These are phyloP conservation scores for Penelope pileata DNA, from an alignment of 2,113 vertebrate genomes.

Conservation along the genomic window DNA sequence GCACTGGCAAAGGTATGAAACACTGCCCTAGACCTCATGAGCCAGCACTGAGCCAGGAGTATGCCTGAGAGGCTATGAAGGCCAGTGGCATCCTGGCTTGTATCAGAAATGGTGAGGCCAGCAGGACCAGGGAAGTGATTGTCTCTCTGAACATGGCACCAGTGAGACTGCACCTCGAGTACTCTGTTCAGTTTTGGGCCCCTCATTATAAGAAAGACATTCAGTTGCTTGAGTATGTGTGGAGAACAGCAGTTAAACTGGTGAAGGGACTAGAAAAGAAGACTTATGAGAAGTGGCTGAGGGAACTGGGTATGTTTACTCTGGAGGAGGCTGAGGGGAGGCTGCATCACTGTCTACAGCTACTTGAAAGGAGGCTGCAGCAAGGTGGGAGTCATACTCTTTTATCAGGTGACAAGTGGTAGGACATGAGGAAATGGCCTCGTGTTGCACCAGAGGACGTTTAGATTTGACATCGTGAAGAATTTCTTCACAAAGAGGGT, in stretches of 20 bases:
- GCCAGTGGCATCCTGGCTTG: neutral
- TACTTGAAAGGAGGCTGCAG: neutral
- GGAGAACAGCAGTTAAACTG: neutral
- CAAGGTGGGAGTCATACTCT: neutral
- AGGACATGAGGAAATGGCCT: neutral
- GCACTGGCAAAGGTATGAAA: neutral
- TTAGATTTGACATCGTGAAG: neutral
- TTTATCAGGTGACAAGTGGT: neutral
- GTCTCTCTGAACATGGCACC: neutral
- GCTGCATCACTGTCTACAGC: too few species aligned
- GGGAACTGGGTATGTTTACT: neutral
- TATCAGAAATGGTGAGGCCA: neutral
- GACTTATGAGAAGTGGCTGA: neutral
- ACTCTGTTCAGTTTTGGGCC: neutral
- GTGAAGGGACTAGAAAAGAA: neutral
- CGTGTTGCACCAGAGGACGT: neutral
- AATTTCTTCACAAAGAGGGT: neutral
- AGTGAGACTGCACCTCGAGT: neutral
- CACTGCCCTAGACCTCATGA: neutral
- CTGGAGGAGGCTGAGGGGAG: neutral
- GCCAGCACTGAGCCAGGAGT: neutral
- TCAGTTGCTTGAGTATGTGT: neutral
- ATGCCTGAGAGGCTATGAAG: neutral
- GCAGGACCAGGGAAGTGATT: neutral
- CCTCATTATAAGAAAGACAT: neutral